A percentile compares a stretch with the other conserved stretches of the same genome.
Conservation (phyloP, 1,140 invertebrate genomes). For the Chymomyza costata region DNA sequence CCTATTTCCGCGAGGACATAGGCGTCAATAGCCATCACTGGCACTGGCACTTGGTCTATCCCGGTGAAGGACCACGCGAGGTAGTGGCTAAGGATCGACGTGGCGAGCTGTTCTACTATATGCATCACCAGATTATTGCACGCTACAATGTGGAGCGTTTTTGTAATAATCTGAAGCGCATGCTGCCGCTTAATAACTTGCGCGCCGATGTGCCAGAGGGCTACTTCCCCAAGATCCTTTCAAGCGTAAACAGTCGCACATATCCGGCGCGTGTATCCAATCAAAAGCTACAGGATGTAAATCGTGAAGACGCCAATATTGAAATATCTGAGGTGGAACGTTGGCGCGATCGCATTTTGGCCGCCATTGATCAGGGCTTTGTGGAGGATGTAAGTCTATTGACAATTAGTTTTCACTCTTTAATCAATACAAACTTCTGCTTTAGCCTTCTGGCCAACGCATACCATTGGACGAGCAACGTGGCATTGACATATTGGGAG, state of each 20-base stretch:
- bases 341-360: slow-evolving; percentile 79
- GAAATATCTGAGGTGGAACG: slow-evolving; percentile 78
- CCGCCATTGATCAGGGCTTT: slow-evolving; percentile 79
- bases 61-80: slow-evolving; percentile 74
- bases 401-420: too few species aligned
- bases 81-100: slow-evolving; percentile 81
- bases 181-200: slow-evolving; percentile 77
- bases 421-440: background rate
- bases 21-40: slow-evolving; percentile 84
- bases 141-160: slow-evolving; percentile 80
- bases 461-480: slow-evolving; percentile 53
- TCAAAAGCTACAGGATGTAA: slow-evolving; percentile 76
- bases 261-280: slow-evolving; percentile 78
- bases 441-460: slow-evolving; percentile 38
- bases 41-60: slow-evolving; percentile 86
- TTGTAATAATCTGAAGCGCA: slow-evolving; percentile 76
- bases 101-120: slow-evolving; percentile 85
- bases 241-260: slow-evolving; percentile 77
- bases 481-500: slow-evolving; percentile 80
- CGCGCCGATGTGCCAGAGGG: slow-evolving; percentile 77
- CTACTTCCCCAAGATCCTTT: slow-evolving; percentile 79
- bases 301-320: slow-evolving; percentile 78
- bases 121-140: slow-evolving; percentile 82
- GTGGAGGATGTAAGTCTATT: slow-evolving; percentile 68
- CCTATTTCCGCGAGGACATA: slow-evolving; percentile 79